These are phyloP conservation scores for Catharus minimus DNA, from an alignment of 2,113 vertebrate species.

Conservation along the genomic window DNA sequence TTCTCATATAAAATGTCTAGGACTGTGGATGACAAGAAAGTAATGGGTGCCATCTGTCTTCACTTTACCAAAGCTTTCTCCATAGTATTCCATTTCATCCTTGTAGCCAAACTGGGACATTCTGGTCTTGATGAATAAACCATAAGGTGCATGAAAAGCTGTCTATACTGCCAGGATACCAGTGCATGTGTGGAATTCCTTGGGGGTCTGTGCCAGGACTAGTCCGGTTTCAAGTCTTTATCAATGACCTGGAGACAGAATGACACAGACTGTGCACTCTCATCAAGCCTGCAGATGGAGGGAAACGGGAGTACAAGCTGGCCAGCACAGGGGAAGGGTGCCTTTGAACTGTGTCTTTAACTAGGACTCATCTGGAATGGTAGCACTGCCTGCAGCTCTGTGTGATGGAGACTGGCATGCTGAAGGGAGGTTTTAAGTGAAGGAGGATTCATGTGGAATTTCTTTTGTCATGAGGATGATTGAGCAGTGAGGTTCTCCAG, in stretches of 20 bases:
- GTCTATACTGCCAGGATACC: neutral
- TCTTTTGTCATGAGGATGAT: neutral
- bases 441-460: neutral
- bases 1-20: neutral
- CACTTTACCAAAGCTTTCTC: neutral
- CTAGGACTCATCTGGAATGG: neutral
- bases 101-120: neutral
- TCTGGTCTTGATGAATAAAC: neutral
- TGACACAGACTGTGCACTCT: neutral
- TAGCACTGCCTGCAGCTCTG: rapidly evolving
- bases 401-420: neutral
- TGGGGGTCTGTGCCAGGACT: neutral
- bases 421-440: neutral
- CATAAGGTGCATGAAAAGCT: neutral
- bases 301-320: neutral
- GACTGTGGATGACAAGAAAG: neutral
- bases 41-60: neutral
- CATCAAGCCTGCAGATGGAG: neutral
- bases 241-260: neutral
- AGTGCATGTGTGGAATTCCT: neutral
- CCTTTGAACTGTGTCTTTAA: neutral
- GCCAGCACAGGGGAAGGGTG: neutral
- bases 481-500: neutral
- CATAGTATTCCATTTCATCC: neutral
- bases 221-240: neutral